Conservation (phyloP, 2,888 invertebrate species). For the Ophonus ardosiacus region DNA sequence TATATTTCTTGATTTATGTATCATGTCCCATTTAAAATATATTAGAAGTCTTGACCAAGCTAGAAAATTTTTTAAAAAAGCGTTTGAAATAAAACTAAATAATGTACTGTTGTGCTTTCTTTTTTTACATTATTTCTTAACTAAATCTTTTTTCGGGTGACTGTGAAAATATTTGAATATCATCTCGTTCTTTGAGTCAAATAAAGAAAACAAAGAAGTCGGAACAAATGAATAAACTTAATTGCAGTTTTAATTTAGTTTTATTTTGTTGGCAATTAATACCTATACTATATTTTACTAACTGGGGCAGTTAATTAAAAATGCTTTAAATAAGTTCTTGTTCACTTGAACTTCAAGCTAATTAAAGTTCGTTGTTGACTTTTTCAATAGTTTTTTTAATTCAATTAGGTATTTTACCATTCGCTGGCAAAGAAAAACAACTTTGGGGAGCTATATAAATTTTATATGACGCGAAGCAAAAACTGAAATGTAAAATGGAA, state of each 20-base stretch:
- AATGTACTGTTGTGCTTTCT: too few relatives aligned
- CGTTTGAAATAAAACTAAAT: too few relatives aligned
- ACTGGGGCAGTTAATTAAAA: conserved; percentile 21
- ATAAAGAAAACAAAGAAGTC: neutral
- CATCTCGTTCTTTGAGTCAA: neutral
- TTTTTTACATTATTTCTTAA: too few relatives aligned
- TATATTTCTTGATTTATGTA: too few relatives aligned
- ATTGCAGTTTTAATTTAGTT: conserved; percentile 27
- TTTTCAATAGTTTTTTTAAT: conserved; percentile 25
- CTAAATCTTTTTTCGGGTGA: too few relatives aligned
- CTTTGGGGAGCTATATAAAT: neutral
- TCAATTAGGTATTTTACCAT: conserved; percentile 23
- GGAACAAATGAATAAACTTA: conserved; percentile 1
- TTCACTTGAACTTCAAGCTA: conserved; percentile 29
- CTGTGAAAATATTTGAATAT: neutral
- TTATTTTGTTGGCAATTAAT: conserved; percentile 12
- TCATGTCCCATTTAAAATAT: too few relatives aligned
- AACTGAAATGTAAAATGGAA: conserved; percentile 1
- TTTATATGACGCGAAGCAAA: neutral
- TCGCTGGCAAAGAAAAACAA: neutral
- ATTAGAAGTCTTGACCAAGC: too few relatives aligned
- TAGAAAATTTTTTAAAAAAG: too few relatives aligned
- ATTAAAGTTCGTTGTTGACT: conserved; percentile 29
- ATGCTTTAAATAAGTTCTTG: conserved; percentile 31
- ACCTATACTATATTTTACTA: neutral